phyloP scores from a whole-genome alignment of 1,140 invertebrate genomes.

The Brachystomella parvula region DNA sequence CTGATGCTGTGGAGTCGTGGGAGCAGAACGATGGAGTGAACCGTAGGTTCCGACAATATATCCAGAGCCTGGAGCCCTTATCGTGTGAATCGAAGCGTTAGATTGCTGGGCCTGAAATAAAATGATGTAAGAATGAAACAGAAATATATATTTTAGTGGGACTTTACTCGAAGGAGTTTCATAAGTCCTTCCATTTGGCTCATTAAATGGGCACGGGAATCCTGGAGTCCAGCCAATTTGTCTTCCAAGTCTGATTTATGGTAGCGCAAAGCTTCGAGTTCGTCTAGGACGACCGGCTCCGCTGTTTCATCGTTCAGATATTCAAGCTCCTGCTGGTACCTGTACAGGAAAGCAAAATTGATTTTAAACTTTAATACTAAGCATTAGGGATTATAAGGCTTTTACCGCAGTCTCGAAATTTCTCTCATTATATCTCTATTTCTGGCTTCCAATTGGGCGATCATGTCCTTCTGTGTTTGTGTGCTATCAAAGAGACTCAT shows the following conservation, averaged over 20 bases:
- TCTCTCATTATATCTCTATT: conserved; percentile 97
- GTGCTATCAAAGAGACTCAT: conserved; percentile 67
- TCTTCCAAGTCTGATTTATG: conserved; percentile 90
- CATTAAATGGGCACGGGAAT: conserved; percentile 86
- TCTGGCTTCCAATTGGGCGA: conserved; percentile 87
- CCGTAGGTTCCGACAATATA: conserved; percentile 11
- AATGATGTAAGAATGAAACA: conserved; percentile 39
- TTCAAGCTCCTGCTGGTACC: conserved; percentile 73
- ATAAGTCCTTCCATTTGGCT: conserved; percentile 91
- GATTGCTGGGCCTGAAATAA: conserved; percentile 4
- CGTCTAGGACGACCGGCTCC: conserved; percentile 76
- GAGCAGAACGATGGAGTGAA: conserved; percentile 41
- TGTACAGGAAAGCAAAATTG: conserved; percentile 39
- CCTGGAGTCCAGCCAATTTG: conserved; percentile 82
- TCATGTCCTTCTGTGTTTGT: conserved; percentile 80
- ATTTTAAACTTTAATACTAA: not conserved
- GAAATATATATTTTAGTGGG: not conserved
- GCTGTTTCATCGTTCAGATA: conserved; percentile 43
- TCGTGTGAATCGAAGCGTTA: not conserved
- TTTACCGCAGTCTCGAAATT: conserved; percentile 77
- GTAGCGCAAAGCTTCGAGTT: conserved; percentile 78
- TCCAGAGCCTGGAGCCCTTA: not conserved
- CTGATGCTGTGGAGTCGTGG: conserved; percentile 39
- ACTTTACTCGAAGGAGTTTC: conserved; percentile 83
- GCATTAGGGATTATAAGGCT: no score